Conservation (phyloP, 2,113 vertebrate genomes). For the Tragulus kanchil region DNA sequence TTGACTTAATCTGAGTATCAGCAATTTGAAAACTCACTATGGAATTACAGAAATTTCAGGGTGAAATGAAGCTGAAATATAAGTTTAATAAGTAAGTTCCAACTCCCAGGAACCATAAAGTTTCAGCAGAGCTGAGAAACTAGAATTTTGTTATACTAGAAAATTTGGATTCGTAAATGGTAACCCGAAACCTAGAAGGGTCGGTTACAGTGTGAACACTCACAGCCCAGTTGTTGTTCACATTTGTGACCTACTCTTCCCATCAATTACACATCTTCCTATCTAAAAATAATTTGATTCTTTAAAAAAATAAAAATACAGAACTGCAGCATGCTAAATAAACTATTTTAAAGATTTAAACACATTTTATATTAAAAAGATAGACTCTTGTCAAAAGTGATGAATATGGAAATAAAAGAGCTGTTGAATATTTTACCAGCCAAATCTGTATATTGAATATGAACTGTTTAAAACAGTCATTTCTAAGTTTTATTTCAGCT, state of each 20-base stretch:
- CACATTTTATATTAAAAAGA: constrained; percentile 74
- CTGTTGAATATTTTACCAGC: constrained; percentile 55
- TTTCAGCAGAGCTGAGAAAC: neutral
- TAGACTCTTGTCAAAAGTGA: constrained; percentile 78
- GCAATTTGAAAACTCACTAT: constrained; percentile 26
- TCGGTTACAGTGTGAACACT: neutral
- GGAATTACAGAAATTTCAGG: neutral
- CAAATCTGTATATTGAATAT: constrained; percentile 55
- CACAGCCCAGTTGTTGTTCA: neutral
- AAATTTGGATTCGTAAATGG: neutral
- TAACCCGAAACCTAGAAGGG: neutral
- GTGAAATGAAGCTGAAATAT: neutral
- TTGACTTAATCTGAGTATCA: constrained; percentile 41
- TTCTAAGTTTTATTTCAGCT: neutral
- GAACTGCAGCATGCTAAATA: neutral
- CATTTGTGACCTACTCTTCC: neutral
- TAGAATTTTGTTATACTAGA: neutral
- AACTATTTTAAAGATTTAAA: constrained; percentile 56
- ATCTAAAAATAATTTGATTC: constrained; percentile 66
- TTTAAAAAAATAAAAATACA: constrained; percentile 44
- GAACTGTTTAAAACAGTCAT: constrained; percentile 42
- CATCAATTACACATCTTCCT: neutral
- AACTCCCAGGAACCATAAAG: neutral
- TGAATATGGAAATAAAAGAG: constrained; percentile 54
- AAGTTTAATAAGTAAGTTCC: neutral